A percentile compares a stretch with the other conserved stretches of the same genome.
These are phyloP conservation scores for Napeogenes sylphis DNA, from an alignment of 2,888 invertebrate genomes.

Conservation along the genomic window DNA sequence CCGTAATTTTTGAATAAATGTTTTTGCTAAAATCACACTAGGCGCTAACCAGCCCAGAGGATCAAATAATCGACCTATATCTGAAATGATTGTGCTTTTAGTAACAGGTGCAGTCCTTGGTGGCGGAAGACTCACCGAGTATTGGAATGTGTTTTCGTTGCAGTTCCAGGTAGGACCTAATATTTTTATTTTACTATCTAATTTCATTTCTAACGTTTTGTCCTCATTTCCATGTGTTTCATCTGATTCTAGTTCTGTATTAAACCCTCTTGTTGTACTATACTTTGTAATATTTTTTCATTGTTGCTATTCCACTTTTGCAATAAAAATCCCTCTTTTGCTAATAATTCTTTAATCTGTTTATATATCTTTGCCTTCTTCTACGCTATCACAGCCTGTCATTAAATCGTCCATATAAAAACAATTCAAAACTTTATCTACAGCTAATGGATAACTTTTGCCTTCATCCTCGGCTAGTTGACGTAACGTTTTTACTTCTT, in stretches of 20 bases:
- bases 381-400: too few species aligned
- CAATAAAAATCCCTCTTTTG: constrained; percentile 35
- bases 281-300: constrained; percentile 10
- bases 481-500: constrained; percentile 28
- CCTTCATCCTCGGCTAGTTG: constrained; percentile 24
- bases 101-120: constrained; percentile 2
- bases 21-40: constrained; percentile 16
- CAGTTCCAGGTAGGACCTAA: constrained; percentile 12
- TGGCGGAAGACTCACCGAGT: constrained; percentile 6
- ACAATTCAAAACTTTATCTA: constrained; percentile 8
- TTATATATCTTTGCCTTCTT: constrained; percentile 28
- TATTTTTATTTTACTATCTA: constrained; percentile 21
- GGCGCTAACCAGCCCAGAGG: constrained; percentile 30
- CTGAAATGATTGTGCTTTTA: constrained; percentile 21
- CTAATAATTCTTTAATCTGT: constrained; percentile 32
- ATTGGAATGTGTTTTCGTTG: constrained; percentile 9
- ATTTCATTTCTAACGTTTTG: constrained; percentile 5
- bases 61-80: constrained; percentile 26
- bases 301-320: constrained; percentile 33
- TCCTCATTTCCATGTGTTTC: neutral
- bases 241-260: neutral
- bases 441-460: constrained; percentile 17
- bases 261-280: neutral
- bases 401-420: too few species aligned
- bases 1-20: constrained; percentile 33